Conservation (phyloP, 1,140 invertebrate genomes). For the Drosophila kurseongensis region DNA sequence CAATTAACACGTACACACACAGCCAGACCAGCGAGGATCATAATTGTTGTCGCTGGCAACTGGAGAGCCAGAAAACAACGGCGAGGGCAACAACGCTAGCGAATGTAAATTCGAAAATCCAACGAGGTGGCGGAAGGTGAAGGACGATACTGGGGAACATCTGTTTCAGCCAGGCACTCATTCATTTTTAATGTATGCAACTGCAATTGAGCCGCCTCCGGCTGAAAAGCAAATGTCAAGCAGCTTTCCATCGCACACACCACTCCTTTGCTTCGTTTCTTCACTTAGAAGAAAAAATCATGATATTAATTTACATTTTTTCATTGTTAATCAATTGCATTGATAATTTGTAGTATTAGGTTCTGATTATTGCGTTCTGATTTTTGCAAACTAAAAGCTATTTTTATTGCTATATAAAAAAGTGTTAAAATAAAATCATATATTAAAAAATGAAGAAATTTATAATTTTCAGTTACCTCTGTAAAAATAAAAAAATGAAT, state of each 20-base stretch:
- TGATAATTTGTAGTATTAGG: no score
- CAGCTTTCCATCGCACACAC: constrained; percentile 3
- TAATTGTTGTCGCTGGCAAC: constrained; percentile 50
- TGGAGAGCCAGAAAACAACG: constrained; percentile 26
- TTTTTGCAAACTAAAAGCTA: no score
- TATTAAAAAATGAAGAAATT: no score
- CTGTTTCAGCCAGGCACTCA: constrained; percentile 41
- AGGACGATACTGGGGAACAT: constrained; percentile 16
- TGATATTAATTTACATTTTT: no score
- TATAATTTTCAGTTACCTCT: no score
- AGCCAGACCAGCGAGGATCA: constrained; percentile 18
- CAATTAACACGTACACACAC: constrained; percentile 38
- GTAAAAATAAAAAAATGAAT: no score
- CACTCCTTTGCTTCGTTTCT: neutral
- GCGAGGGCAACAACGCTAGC: constrained; percentile 18
- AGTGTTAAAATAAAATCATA: no score
- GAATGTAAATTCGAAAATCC: constrained; percentile 60
- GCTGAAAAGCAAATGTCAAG: constrained; percentile 37
- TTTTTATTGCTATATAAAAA: no score
- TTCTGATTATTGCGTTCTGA: no score
- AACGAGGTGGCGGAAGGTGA: constrained; percentile 17
- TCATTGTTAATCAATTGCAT: neutral
- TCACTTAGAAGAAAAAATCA: constrained; percentile 4
- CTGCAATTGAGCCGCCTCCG: constrained; percentile 37
- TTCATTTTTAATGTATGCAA: constrained; percentile 54